A percentile compares a stretch with the other conserved stretches of the same genome.
These are phyloP conservation scores for Apotomis turbidana DNA, from an alignment of 2,888 invertebrate genomes.

Conservation along the genomic window DNA sequence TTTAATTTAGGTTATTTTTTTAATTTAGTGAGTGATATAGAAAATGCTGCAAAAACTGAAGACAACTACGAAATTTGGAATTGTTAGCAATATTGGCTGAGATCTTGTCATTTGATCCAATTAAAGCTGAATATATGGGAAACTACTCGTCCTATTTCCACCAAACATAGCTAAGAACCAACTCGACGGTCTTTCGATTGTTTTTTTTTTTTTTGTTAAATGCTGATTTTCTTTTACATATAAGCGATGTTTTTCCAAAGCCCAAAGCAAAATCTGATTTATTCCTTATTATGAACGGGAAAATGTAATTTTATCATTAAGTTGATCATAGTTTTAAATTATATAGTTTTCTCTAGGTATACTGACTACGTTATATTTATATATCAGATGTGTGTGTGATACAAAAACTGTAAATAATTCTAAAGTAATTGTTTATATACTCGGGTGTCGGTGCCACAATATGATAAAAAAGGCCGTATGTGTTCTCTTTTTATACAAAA, in stretches of 20 bases:
- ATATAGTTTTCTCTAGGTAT: constrained; percentile 27
- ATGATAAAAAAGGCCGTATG: neutral
- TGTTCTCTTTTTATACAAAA: neutral
- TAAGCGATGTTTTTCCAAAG: constrained; percentile 11
- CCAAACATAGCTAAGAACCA: too few species aligned
- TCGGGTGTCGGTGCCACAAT: neutral
- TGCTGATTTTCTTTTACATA: too few species aligned
- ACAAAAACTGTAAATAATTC: neutral
- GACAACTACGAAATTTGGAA: too few species aligned
- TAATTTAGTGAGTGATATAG: too few species aligned
- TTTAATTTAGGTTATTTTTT: too few species aligned
- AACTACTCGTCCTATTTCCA: too few species aligned
- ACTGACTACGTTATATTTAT: constrained; percentile 30
- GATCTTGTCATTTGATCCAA: too few species aligned
- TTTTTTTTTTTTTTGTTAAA: too few species aligned
- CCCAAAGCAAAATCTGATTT: constrained; percentile 6
- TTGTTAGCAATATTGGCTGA: too few species aligned
- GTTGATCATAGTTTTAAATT: constrained; percentile 24
- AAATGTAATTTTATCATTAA: constrained; percentile 25
- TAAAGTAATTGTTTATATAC: neutral
- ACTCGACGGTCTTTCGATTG: too few species aligned
- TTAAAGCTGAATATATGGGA: too few species aligned
- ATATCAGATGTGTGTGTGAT: constrained; percentile 13
- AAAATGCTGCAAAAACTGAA: too few species aligned
- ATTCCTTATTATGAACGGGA: constrained; percentile 14